Percentiles rank a stretch among this genome's conserved stretches.
Conservation (phyloP, 2,113 vertebrate species). For the Rhombomys opimus region DNA sequence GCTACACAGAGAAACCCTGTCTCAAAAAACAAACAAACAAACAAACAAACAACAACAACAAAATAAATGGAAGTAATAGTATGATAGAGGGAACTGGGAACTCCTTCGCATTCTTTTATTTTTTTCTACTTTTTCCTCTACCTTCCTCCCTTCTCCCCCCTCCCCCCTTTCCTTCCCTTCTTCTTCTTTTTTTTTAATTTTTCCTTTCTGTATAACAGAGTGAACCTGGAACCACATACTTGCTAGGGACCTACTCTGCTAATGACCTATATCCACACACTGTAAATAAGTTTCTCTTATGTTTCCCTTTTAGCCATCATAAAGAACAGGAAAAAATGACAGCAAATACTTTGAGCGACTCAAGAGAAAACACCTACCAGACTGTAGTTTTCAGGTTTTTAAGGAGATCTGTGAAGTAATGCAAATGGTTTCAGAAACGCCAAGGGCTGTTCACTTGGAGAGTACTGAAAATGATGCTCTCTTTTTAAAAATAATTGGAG, state of each 20-base stretch:
- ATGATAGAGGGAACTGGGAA: background rate
- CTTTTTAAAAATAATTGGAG: background rate
- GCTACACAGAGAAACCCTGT: too few species aligned
- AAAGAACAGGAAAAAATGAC: background rate
- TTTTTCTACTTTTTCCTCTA: too few species aligned
- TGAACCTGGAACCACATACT: background rate
- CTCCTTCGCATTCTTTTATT: background rate
- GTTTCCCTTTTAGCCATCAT: background rate
- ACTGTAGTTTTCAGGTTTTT: background rate
- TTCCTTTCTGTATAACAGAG: background rate
- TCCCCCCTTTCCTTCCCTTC: too few species aligned
- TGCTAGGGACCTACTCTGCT: background rate
- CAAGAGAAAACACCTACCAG: background rate
- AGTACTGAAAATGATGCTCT: background rate
- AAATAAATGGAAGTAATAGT: background rate
- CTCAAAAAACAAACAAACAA: too few species aligned
- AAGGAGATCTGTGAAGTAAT: background rate
- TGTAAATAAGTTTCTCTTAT: background rate
- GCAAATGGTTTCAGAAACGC: background rate
- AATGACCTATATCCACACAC: background rate
- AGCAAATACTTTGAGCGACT: background rate
- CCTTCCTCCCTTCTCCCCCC: background rate
- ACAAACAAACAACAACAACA: too few species aligned
- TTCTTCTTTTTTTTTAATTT: background rate
- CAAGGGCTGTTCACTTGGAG: background rate